phyloP scores from a whole-genome alignment of 2,797 vertebrate species.

The Leptatherina wallacei region DNA sequence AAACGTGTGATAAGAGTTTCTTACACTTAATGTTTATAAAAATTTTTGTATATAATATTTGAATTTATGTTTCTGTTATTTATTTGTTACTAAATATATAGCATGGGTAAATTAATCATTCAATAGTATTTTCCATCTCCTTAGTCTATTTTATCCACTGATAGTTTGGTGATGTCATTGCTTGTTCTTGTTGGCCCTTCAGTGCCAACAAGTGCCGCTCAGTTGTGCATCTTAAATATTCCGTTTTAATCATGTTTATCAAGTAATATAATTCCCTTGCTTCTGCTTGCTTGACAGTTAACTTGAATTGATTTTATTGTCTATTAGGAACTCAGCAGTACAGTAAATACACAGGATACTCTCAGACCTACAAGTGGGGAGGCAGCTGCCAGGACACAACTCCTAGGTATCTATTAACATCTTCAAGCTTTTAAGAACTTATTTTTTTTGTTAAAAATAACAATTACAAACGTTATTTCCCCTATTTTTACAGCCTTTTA shows the following conservation, averaged over 20 bases:
- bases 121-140: neutral
- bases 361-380: constrained; percentile 76
- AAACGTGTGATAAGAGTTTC: neutral
- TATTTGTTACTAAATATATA: no score
- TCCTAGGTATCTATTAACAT: constrained; percentile 62
- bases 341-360: constrained; percentile 77
- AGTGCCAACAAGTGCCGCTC: neutral
- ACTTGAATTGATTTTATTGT: constrained; percentile 6
- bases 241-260: constrained; percentile 6
- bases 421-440: neutral
- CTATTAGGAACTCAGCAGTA: constrained; percentile 88
- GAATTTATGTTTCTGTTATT: no score
- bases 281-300: neutral
- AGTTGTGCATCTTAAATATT: neutral
- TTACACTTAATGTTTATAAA: no score
- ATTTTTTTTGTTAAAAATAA: neutral
- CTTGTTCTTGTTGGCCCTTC: constrained; percentile 1
- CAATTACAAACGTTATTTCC: neutral
- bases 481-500: neutral
- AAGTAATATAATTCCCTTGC: neutral
- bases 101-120: no score
- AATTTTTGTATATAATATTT: no score
- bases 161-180: neutral
- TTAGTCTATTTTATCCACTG: neutral
- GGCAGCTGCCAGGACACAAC: constrained; percentile 67